Conservation (phyloP, 2,888 invertebrate species). For the Metallyticus violacea region DNA sequence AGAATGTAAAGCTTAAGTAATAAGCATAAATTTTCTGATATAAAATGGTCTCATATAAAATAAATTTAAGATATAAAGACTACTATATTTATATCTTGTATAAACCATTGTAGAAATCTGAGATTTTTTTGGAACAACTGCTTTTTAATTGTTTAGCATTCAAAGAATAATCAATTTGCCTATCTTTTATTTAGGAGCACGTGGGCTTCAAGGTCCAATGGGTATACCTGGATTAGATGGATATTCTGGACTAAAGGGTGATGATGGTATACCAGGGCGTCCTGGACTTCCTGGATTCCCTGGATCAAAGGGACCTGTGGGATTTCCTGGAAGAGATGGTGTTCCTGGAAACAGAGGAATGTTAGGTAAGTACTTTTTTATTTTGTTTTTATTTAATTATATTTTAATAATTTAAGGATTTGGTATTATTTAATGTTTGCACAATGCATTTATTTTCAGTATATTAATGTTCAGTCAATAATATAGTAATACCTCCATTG, state of each 20-base stretch:
- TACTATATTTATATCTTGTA: no score
- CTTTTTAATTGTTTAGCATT: background rate
- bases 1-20: no score
- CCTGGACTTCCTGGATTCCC: slow-evolving; percentile 40
- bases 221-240: slow-evolving; percentile 41
- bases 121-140: background rate
- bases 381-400: background rate
- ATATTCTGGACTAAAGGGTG: slow-evolving; percentile 37
- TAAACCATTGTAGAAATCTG: no score
- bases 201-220: slow-evolving; percentile 37
- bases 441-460: no score
- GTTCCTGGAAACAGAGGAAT: slow-evolving; percentile 36
- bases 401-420: no score
- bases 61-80: no score
- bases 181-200: slow-evolving; percentile 32
- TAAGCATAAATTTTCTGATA: no score
- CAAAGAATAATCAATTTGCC: background rate
- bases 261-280: slow-evolving; percentile 43
- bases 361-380: slow-evolving; percentile 40
- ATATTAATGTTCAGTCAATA: no score
- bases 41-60: no score
- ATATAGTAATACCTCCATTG: no score
- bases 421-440: no score
- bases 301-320: slow-evolving; percentile 34
- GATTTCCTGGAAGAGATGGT: slow-evolving; percentile 34